Evolutionary conservation across 2,113 vertebrate species (phyloP).

Genomic region (Nerophis lumbriciformis): DNA sequence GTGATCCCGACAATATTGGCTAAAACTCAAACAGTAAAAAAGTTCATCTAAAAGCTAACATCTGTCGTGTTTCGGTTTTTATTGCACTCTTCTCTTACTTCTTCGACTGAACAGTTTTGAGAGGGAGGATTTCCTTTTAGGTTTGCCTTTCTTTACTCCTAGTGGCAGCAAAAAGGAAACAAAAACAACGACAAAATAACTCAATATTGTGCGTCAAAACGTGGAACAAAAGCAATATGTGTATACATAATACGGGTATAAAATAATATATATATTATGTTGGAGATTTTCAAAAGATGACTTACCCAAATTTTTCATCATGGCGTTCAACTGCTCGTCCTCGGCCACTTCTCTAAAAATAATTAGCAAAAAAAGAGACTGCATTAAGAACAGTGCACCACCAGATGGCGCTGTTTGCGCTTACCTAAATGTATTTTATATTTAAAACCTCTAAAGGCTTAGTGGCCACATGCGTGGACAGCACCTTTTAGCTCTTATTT

Average conservation of each 20-base stretch:
- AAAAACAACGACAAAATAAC: neutral
- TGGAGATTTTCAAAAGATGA: slow-evolving; percentile 6
- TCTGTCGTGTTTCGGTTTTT: slow-evolving; percentile 5
- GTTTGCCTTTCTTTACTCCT: slow-evolving; percentile 67
- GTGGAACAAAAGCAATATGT: neutral
- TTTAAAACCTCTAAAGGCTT: no score
- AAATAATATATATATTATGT: neutral
- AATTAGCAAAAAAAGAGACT: neutral
- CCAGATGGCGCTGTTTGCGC: no score
- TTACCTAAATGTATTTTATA: no score
- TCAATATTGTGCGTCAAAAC: neutral
- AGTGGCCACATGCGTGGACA: no score
- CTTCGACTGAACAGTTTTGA: slow-evolving; percentile 70
- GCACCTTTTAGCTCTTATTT: no score
- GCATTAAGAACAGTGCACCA: no score
- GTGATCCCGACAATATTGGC: neutral
- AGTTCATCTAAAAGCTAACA: neutral
- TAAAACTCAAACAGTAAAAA: neutral
- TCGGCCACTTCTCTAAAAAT: slow-evolving; percentile 85
- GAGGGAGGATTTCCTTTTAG: slow-evolving; percentile 66
- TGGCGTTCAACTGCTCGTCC: slow-evolving; percentile 82
- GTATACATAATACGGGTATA: neutral
- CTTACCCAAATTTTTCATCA: slow-evolving; percentile 86
- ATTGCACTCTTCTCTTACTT: slow-evolving; percentile 65
- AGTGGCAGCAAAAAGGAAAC: slow-evolving; percentile 4